These are phyloP conservation scores for Embiotoca jacksoni DNA, from an alignment of 2,113 vertebrate species.

Conservation along the genomic window DNA sequence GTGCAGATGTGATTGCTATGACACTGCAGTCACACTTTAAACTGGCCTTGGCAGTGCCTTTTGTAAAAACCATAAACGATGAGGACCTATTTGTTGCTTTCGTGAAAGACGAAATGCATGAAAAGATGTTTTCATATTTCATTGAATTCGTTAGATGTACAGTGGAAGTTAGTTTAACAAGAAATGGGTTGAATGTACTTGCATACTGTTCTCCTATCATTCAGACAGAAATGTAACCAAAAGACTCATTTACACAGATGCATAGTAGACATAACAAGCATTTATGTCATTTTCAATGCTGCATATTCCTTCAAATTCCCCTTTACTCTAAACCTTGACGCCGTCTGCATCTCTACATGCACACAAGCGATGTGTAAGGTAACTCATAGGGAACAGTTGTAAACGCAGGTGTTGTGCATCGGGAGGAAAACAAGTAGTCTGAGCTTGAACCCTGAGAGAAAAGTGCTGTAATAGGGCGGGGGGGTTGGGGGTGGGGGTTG, in stretches of 20 bases:
- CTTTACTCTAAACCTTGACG: not conserved
- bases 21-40: constrained; percentile 23
- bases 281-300: not conserved
- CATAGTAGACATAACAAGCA: not conserved
- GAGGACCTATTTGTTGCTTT: constrained; percentile 15
- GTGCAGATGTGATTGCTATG: constrained; percentile 39
- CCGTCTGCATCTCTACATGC: constrained; percentile 25
- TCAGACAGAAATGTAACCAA: not conserved
- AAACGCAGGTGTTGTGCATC: constrained; percentile 50
- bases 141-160: not conserved
- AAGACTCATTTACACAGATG: not conserved
- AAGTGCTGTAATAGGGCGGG: constrained; percentile 82
- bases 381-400: constrained; percentile 42
- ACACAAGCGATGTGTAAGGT: constrained; percentile 20
- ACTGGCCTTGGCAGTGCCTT: constrained; percentile 48
- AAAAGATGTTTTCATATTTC: constrained; percentile 23
- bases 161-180: not conserved
- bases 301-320: not conserved
- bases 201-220: not conserved
- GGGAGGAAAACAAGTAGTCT: constrained; percentile 73
- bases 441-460: constrained; percentile 85
- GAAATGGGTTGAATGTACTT: not conserved
- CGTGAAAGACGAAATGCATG: constrained; percentile 2
- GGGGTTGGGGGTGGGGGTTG: constrained; percentile 70
- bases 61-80: constrained; percentile 37